Evolutionary conservation across 53 echinoderm and acorn worm species (phyloP).

Genomic region (Hippasteria phrygiana): DNA sequence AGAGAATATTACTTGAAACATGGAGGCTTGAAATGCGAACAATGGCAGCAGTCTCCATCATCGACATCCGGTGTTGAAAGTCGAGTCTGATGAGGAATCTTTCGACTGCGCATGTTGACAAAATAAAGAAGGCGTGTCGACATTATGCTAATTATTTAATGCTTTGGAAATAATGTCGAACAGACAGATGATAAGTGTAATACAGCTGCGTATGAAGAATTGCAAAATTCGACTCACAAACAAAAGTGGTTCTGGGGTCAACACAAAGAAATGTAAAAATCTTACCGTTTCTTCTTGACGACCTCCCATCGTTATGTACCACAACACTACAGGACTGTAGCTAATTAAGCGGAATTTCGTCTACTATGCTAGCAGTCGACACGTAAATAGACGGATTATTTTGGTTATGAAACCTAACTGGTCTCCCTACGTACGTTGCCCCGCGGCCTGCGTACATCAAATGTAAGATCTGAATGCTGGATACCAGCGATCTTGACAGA

Average conservation of each 20-base stretch:
- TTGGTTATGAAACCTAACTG: too few relatives aligned
- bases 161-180: constrained; percentile 15
- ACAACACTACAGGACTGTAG: neutral
- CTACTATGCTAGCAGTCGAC: constrained; percentile 20
- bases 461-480: neutral
- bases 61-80: neutral
- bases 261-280: neutral
- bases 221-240: neutral
- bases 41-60: neutral
- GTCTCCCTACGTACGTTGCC: too few relatives aligned
- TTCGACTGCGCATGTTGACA: constrained; percentile 59
- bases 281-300: constrained; percentile 5
- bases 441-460: too few relatives aligned
- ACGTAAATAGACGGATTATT: too few relatives aligned
- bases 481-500: constrained; percentile 1
- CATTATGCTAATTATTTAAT: constrained; percentile 57
- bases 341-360: neutral
- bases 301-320: neutral
- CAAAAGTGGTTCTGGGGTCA: neutral
- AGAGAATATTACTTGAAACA: too few relatives aligned
- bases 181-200: neutral
- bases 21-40: neutral
- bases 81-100: neutral
- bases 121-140: constrained; percentile 55
- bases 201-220: neutral